Conservation (phyloP, 1,140 invertebrate genomes). For the Drosophila pseudoobscura region DNA sequence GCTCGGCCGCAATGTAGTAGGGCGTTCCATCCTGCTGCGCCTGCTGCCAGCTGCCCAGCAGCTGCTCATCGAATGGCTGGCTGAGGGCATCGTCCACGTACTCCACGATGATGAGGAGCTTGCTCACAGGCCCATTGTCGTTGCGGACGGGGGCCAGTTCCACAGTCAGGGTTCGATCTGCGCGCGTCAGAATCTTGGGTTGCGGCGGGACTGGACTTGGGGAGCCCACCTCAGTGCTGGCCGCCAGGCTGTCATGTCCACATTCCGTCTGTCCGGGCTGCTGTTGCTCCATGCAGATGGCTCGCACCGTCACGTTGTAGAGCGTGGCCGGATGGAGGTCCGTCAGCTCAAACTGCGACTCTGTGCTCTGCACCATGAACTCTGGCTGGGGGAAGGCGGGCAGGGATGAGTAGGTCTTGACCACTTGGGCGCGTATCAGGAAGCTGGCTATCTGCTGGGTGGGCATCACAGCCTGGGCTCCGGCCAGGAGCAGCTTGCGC, state of each 20-base stretch:
- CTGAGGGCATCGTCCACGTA: constrained; percentile 86
- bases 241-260: constrained; percentile 84
- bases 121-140: constrained; percentile 89
- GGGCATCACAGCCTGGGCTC: constrained; percentile 37
- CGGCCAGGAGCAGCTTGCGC: constrained; percentile 53
- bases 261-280: constrained; percentile 83
- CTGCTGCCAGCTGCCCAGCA: constrained; percentile 86
- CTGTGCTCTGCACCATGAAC: constrained; percentile 84
- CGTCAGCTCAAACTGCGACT: constrained; percentile 84
- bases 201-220: constrained; percentile 87
- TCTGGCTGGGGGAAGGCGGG: constrained; percentile 64
- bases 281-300: constrained; percentile 84
- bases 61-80: constrained; percentile 84
- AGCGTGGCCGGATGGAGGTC: constrained; percentile 89
- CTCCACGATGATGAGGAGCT: constrained; percentile 88
- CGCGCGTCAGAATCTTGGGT: constrained; percentile 86
- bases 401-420: constrained; percentile 83
- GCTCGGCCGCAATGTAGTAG: constrained; percentile 92
- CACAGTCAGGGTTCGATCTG: constrained; percentile 86
- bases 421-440: constrained; percentile 83
- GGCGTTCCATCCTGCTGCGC: constrained; percentile 86
- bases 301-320: constrained; percentile 88
- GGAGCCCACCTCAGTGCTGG: constrained; percentile 87
- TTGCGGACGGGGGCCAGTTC: constrained; percentile 86
- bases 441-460: constrained; percentile 83